A percentile compares a stretch with the other conserved stretches of the same genome.
phyloP scores from a whole-genome alignment of 2,113 vertebrate genomes.

The Oryzias melastigma region DNA sequence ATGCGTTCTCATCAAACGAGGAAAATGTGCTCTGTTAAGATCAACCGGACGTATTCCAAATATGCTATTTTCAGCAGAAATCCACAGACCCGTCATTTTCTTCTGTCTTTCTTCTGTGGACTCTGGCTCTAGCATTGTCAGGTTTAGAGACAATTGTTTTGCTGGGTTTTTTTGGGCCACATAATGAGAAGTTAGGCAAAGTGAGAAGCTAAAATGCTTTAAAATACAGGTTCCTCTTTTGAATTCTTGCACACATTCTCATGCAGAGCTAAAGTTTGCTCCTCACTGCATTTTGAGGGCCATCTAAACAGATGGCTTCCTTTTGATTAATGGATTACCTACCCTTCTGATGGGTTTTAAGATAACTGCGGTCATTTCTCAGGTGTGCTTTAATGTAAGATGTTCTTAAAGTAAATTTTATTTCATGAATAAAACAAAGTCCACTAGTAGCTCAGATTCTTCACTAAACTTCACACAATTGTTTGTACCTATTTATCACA shows the following conservation, averaged over 20 bases:
- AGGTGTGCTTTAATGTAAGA: conserved; percentile 52
- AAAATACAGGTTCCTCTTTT: conserved; percentile 77
- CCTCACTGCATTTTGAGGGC: conserved; percentile 47
- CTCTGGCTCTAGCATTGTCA: conserved; percentile 45
- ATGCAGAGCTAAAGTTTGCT: conserved; percentile 71
- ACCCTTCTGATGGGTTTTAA: conserved; percentile 13
- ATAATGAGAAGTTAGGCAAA: conserved; percentile 80
- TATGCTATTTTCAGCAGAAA: conserved; percentile 16
- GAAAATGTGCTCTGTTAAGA: conserved; percentile 1
- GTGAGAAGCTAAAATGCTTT: conserved; percentile 78
- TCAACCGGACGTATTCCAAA: conserved; percentile 6
- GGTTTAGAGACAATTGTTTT: conserved; percentile 65
- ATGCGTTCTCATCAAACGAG: conserved; percentile 24
- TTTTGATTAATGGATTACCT: conserved; percentile 36
- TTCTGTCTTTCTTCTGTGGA: conserved; percentile 13
- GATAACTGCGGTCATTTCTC: conserved; percentile 52
- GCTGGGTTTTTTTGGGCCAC: conserved; percentile 52
- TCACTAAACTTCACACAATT: no score
- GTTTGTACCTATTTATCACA: conserved; percentile 3
- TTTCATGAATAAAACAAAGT: no score
- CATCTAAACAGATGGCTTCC: conserved; percentile 39
- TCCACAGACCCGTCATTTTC: conserved; percentile 13
- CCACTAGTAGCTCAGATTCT: no score
- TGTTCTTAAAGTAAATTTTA: neutral
- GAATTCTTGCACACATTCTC: conserved; percentile 75